Evolutionary conservation across 2,888 invertebrate species (phyloP).

Genomic region (Drepanosiphum platanoidis): DNA sequence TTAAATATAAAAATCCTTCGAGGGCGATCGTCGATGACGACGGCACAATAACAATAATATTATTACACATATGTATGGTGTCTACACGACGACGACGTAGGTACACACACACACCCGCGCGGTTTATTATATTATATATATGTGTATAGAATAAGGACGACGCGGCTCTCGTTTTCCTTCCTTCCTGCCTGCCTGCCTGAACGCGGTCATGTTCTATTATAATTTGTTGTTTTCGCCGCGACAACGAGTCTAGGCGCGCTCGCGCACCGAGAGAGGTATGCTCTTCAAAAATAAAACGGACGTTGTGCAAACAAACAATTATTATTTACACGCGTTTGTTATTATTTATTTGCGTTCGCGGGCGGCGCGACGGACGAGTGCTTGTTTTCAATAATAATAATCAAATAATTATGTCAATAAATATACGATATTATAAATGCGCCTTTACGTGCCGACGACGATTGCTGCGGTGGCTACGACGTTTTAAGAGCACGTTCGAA

Average conservation of each 20-base stretch:
- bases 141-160: too few species aligned
- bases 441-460: background rate
- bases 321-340: constrained; percentile 48
- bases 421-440: background rate
- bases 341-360: background rate
- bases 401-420: constrained; percentile 18
- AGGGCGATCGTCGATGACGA: background rate
- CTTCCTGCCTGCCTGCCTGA: background rate
- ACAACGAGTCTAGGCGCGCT: background rate
- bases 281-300: constrained; percentile 34
- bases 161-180: background rate
- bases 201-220: too few species aligned
- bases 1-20: background rate
- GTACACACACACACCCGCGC: too few species aligned
- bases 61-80: too few species aligned
- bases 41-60: background rate
- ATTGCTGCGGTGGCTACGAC: background rate
- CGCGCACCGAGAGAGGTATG: background rate
- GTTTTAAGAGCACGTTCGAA: too few species aligned
- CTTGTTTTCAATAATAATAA: constrained; percentile 34
- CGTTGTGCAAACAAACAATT: constrained; percentile 42
- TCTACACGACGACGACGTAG: too few species aligned
- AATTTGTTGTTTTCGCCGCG: background rate
- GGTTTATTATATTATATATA: too few species aligned
- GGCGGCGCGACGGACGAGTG: constrained; percentile 19